phyloP scores from a whole-genome alignment of 64 coral and sea anemone species.

The Porites lutea region DNA sequence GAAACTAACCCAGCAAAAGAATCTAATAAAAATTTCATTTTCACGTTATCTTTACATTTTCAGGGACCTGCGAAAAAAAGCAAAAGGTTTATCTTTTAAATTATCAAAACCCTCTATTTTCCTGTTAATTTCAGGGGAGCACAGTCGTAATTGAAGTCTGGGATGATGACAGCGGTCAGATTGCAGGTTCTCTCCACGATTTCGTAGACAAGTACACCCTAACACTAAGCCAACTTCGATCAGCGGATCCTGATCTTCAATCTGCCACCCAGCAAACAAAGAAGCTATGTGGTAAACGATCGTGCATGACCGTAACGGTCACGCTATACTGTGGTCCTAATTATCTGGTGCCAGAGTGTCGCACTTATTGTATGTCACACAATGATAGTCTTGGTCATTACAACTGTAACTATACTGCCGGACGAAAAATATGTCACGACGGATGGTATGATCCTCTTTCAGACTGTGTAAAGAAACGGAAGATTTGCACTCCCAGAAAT shows the following conservation, averaged over 20 bases:
- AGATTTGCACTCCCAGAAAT: conserved; percentile 71
- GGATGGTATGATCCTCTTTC: conserved; percentile 67
- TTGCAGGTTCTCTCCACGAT: conserved; percentile 47
- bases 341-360: conserved; percentile 83
- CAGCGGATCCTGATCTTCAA: conserved; percentile 29
- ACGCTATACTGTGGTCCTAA: conserved; percentile 79
- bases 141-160: conserved; percentile 66
- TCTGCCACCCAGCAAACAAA: not conserved
- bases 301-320: conserved; percentile 67
- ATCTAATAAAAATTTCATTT: too few relatives aligned
- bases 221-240: not conserved
- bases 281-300: conserved; percentile 69
- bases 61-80: too few relatives aligned
- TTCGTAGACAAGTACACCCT: conserved; percentile 69
- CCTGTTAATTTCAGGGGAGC: conserved; percentile 27
- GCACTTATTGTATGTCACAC: conserved; percentile 65
- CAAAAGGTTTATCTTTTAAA: too few relatives aligned
- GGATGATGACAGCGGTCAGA: conserved; percentile 51
- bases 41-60: too few relatives aligned
- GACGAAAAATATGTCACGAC: conserved; percentile 58
- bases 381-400: conserved; percentile 78
- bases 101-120: too few relatives aligned
- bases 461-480: conserved; percentile 68
- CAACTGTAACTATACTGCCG: conserved; percentile 48
- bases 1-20: too few relatives aligned